Conservation (phyloP, 2,888 invertebrate species). For the Acronicta psi region DNA sequence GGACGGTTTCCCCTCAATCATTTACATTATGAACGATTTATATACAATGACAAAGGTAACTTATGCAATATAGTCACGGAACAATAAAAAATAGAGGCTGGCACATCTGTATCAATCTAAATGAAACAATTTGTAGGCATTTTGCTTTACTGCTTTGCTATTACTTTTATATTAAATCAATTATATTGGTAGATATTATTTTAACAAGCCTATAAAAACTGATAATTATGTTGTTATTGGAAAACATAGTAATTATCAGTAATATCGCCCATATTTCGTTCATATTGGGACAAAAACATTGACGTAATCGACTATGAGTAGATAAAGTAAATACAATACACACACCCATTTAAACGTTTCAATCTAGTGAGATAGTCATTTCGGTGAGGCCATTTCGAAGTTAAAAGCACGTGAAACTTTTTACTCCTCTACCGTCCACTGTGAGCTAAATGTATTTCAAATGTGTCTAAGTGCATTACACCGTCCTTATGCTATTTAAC, state of each 20-base stretch:
- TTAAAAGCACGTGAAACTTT: conserved; percentile 27
- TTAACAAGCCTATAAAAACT: conserved; percentile 13
- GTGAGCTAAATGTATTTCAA: conserved; percentile 24
- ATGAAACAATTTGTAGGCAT: conserved; percentile 26
- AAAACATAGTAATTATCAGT: conserved; percentile 11
- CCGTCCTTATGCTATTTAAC: conserved; percentile 13
- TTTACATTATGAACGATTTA: conserved; percentile 31
- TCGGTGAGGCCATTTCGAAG: conserved; percentile 12
- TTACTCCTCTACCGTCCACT: conserved; percentile 19
- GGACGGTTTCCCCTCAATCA: conserved; percentile 25
- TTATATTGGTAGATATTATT: conserved; percentile 5
- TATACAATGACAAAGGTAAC: conserved; percentile 26
- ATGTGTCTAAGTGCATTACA: conserved; percentile 24
- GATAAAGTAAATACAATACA: not conserved
- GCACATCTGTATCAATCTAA: conserved; percentile 14
- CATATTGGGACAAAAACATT: too few species aligned
- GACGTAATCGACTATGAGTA: not conserved
- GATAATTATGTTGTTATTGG: conserved; percentile 16
- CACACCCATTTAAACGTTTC: too few species aligned
- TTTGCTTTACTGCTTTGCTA: conserved; percentile 1
- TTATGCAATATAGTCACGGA: conserved; percentile 32
- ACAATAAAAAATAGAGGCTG: conserved; percentile 22
- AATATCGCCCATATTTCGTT: conserved; percentile 2
- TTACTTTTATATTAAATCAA: too few species aligned
- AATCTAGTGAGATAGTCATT: not conserved